Base-by-base conservation (phyloP, 2,888 invertebrate species). In the Trichopoda pennipes region DNA sequence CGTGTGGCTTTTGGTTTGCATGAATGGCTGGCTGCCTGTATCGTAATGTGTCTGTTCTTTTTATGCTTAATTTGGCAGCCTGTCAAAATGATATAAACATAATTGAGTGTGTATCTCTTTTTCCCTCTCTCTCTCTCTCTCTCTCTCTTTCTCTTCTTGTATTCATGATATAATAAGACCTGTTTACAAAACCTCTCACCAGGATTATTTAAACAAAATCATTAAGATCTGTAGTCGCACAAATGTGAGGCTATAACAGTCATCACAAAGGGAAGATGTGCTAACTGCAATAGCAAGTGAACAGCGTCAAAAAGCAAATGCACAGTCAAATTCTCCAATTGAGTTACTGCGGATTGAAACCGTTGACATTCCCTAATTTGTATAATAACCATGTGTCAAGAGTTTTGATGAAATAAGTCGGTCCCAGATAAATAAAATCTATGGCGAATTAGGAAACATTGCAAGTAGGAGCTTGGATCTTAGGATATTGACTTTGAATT, bases 61-160 rank as follows among this genome's bases (percentile, higher is more conserved):
- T 79, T 79, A 74, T 61, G 82, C 75, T 75, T 82, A 82, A 82
- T 82, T 79, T 82, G 82, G 82, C 82, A 82, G 79, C 55, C 82
- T 82, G 82, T 82, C 79, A 75, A 82, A 79, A 79, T 73, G 66
- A 79, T 79, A 79, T 79, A 73, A 73, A 79, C 60, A 79, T 79
- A 66, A 60, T 70, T 70, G 70, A 70, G 56, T 19, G 69, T 35
- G 4, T 28, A 3, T 28, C 51, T 44, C 19, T 79, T 47, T 68
- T 23, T 47, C 55, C 4, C 51, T 44, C 19, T 79, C 35, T 68
- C 35, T 47, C 55, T 55, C n/a, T n/a, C n/a, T n/a, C n/a, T n/a
- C n/a, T n/a, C n/a, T 28, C 51, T 44, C 19, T 79, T 47, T 68
- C 35, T 47, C 55, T 55, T 14, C 47, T 77, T 23, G 55, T 47